Evolutionary conservation across 2,113 vertebrate genomes (phyloP), one percentile per base, ranked within the genome.

Genomic region (Herpailurus yagouaroundi): DNA sequence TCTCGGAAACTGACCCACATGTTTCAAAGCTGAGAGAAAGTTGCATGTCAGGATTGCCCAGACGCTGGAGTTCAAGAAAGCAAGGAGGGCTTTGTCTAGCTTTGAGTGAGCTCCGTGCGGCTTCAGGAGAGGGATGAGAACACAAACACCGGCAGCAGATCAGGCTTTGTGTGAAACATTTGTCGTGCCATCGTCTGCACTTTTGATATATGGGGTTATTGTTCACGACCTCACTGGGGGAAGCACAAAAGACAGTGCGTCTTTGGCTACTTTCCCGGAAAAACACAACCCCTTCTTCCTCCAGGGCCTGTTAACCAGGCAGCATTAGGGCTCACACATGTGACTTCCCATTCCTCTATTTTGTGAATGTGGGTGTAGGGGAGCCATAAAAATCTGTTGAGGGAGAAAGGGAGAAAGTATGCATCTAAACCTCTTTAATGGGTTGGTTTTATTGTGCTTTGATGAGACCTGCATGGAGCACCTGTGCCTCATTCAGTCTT

Each of bases 401-500:
- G 94, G 63, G 41, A 85, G 55, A 89, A 63, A 81, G 94, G 63
- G 41, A 85, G 55, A 89, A 63, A 73, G 91, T 29, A 71, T 36
- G 4, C 33, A 68, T 31, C 33, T 71, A 50, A 76, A 18, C 45
- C 84, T 94, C 57, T 81, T 89, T 63, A 76, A 57, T 87, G 57
- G 48, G 33, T 94, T 27, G 63, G 36, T 71, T 88, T 97, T 87
- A 93, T 80, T 93, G 33, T 91, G 73, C 55, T 55, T 84, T 87
- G 52, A 63, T 94, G 64, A 93, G 73, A 19, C 31, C 36, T 94
- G 10, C 41, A 3, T 80, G 85, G 38, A 91, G 76, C 95, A 96
- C 74, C 87, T 92, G 86, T 95, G 52, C 68, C 69, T 96, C 92
- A 81, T 95, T 97, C 16, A 36, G 73, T 80, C 71, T 83, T 89